A percentile compares a stretch with the other conserved stretches of the same genome.
Evolutionary conservation across 2,797 vertebrate species (phyloP).

Genomic region (Poecilia gillii): DNA sequence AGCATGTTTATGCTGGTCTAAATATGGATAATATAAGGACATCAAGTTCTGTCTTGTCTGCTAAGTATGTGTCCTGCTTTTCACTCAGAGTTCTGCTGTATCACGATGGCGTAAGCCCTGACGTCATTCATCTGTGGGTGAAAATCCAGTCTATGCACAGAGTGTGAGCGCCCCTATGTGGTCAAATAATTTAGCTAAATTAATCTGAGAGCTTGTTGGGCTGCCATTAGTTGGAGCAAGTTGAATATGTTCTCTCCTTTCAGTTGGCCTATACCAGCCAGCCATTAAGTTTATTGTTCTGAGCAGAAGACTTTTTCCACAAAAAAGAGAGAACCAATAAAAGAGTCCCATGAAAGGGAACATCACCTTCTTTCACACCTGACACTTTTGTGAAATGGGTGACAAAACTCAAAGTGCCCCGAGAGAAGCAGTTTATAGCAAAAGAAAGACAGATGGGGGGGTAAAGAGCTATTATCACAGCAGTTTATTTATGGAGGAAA

Average conservation of each 20-base stretch:
- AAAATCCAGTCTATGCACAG: background rate
- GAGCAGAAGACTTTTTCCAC: background rate
- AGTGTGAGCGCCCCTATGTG: background rate
- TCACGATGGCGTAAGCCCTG: background rate
- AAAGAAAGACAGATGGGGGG: slow-evolving; percentile 4
- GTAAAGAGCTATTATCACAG: slow-evolving; percentile 42
- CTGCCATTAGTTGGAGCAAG: background rate
- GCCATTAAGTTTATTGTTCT: slow-evolving; percentile 1
- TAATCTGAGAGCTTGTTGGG: background rate
- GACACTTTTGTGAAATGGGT: slow-evolving; percentile 35
- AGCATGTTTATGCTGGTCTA: background rate
- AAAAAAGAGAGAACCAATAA: slow-evolving; percentile 18
- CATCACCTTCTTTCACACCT: slow-evolving; percentile 34
- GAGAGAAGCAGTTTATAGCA: slow-evolving; percentile 17
- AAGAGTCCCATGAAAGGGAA: slow-evolving; percentile 10
- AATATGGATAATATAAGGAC: background rate
- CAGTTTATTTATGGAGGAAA: slow-evolving; percentile 21
- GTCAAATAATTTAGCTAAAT: slow-evolving; percentile 3
- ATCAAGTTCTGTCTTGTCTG: background rate
- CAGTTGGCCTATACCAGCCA: too few relatives aligned
- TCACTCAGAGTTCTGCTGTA: background rate
- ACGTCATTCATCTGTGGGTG: background rate
- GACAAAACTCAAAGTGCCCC: slow-evolving; percentile 28
- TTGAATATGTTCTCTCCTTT: background rate
- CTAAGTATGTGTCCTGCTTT: background rate